These are phyloP conservation scores for Branchipolynoe longqiensis DNA, from an alignment of 2,888 invertebrate species.

Conservation along the genomic window DNA sequence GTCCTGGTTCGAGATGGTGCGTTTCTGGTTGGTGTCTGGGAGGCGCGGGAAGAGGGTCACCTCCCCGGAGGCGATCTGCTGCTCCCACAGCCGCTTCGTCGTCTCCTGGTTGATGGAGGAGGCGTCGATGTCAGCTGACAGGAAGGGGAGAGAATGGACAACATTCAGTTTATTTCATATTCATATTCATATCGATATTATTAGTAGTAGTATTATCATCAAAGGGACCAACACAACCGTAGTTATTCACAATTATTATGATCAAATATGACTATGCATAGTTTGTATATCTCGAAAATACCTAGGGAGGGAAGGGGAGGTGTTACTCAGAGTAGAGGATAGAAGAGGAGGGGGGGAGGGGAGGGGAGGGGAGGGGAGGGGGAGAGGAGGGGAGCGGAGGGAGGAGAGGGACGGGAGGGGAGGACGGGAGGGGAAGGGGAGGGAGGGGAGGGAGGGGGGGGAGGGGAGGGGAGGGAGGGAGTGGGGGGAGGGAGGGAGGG, in stretches of 20 bases:
- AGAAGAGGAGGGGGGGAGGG: neutral
- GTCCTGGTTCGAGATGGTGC: slow-evolving; percentile 26
- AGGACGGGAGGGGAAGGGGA: neutral
- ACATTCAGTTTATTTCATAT: neutral
- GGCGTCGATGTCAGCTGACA: slow-evolving; percentile 60
- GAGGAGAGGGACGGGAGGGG: neutral
- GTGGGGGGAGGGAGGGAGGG: neutral
- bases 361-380: neutral
- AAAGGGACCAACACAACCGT: no score
- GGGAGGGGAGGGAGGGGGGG: neutral
- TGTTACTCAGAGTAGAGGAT: neutral
- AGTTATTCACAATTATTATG: no score
- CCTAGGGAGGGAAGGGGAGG: no score
- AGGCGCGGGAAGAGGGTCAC: slow-evolving; percentile 55
- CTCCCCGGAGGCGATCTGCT: slow-evolving; percentile 57
- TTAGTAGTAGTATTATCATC: no score
- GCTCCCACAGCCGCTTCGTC: slow-evolving; percentile 60
- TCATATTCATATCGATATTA: no score
- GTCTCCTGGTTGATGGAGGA: slow-evolving; percentile 58
- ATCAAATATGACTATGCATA: no score
- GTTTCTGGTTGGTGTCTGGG: slow-evolving; percentile 36
- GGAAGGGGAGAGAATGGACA: no score
- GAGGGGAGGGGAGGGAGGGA: neutral
- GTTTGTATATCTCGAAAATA: no score
- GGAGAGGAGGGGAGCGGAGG: neutral